A percentile compares a stretch with the other conserved stretches of the same genome.
Conservation (phyloP, 2,888 invertebrate species). For the Tanypteryx hageni region DNA sequence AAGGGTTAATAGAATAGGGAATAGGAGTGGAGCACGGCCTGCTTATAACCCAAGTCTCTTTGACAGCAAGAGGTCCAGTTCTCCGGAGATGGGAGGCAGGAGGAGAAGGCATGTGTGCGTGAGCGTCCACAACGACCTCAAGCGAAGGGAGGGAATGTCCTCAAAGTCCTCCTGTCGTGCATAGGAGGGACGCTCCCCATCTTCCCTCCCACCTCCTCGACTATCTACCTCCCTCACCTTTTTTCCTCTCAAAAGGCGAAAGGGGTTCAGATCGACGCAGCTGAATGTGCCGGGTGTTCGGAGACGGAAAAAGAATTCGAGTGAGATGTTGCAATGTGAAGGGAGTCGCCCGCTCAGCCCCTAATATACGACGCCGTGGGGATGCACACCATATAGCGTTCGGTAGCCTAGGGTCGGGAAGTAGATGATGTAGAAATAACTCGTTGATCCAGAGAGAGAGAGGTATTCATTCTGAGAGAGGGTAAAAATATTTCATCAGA, state of each 20-base stretch:
- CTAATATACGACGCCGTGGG: too few species aligned
- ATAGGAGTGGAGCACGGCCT: not conserved
- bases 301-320: not conserved
- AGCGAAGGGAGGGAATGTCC: not conserved
- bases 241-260: not conserved
- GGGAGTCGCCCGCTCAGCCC: not conserved
- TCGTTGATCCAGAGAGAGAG: too few species aligned
- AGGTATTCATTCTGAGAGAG: too few species aligned
- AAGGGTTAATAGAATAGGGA: not conserved
- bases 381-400: too few species aligned
- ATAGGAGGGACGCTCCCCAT: not conserved
- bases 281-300: constrained; percentile 18
- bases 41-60: not conserved
- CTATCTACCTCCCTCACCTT: constrained; percentile 3
- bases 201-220: not conserved
- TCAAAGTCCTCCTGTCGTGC: not conserved
- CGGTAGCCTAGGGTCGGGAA: too few species aligned
- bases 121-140: not conserved
- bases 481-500: too few species aligned
- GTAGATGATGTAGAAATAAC: too few species aligned
- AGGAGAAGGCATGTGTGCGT: not conserved
- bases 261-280: not conserved
- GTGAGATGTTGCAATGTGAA: constrained; percentile 2
- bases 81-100: not conserved
- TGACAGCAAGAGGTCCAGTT: not conserved